phyloP scores from a whole-genome alignment of 1,140 invertebrate species.

The Conopomorpha cramerella region DNA sequence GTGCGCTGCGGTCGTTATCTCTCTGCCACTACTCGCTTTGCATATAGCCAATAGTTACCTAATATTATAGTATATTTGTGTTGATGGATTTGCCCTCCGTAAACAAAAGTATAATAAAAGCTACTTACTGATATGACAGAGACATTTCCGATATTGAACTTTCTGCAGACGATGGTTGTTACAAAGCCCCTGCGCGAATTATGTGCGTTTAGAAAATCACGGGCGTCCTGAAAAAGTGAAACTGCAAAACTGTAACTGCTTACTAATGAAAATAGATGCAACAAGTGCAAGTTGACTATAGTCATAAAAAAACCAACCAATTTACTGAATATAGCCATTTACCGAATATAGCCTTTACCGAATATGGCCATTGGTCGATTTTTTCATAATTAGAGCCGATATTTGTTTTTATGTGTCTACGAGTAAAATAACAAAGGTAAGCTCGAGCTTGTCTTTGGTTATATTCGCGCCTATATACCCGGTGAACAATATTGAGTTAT shows the following conservation, averaged over 20 bases:
- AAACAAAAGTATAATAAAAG: too few species aligned
- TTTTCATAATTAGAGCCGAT: background rate
- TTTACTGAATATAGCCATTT: background rate
- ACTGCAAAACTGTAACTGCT: too few species aligned
- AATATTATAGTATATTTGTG: too few species aligned
- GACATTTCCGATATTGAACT: slow-evolving; percentile 13
- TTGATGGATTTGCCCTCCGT: too few species aligned
- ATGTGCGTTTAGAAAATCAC: slow-evolving; percentile 28
- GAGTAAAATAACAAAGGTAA: too few species aligned
- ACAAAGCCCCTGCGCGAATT: slow-evolving; percentile 15
- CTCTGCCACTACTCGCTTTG: too few species aligned
- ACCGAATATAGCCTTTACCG: background rate
- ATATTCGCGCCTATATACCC: too few species aligned
- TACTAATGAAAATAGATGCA: slow-evolving; percentile 2
- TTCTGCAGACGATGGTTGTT: slow-evolving; percentile 19
- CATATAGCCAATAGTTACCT: too few species aligned
- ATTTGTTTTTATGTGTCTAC: background rate
- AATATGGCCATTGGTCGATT: background rate
- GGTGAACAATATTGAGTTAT: too few species aligned
- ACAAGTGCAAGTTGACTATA: background rate
- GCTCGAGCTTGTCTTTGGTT: too few species aligned
- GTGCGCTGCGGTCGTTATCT: too few species aligned
- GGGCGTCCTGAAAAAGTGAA: slow-evolving; percentile 30
- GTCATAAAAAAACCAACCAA: background rate
- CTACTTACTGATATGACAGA: slow-evolving; percentile 18